Conservation (phyloP, 2,797 vertebrate genomes). For the Oryzias sinensis region DNA sequence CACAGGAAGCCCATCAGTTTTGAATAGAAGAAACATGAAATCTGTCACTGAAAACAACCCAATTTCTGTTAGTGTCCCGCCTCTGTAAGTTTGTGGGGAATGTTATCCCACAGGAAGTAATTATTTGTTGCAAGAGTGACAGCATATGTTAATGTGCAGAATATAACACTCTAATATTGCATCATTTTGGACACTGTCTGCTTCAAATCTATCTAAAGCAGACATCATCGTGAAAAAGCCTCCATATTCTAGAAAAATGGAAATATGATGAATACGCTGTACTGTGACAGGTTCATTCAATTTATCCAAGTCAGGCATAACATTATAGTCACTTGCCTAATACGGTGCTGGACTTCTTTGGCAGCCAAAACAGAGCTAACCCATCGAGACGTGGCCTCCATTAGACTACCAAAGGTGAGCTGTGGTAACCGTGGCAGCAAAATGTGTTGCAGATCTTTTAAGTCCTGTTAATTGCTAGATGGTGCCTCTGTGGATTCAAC, state of each 20-base stretch:
- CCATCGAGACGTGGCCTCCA: no score
- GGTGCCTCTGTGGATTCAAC: no score
- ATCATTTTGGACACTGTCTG: not conserved
- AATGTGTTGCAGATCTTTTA: no score
- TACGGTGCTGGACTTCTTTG: no score
- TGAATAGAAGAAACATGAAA: conserved; percentile 19
- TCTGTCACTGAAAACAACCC: conserved; percentile 1
- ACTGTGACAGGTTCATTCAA: no score
- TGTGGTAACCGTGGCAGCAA: no score
- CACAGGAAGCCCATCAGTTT: conserved; percentile 47
- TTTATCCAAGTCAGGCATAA: no score
- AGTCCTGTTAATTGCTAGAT: no score
- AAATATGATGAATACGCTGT: no score
- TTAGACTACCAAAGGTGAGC: no score
- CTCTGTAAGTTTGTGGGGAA: conserved; percentile 7
- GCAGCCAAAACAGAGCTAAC: no score
- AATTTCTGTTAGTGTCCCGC: conserved; percentile 14
- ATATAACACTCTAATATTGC: not conserved
- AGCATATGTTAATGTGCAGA: not conserved
- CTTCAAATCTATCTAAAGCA: conserved; percentile 2
- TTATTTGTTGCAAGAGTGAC: not conserved
- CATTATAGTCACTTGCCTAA: no score
- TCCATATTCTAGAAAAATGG: not conserved
- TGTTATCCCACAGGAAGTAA: not conserved
- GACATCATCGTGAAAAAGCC: not conserved